Percentiles rank a stretch among this genome's conserved stretches.
Conservation (phyloP, 1,140 invertebrate species). For the Drosophila ogumai region DNA sequence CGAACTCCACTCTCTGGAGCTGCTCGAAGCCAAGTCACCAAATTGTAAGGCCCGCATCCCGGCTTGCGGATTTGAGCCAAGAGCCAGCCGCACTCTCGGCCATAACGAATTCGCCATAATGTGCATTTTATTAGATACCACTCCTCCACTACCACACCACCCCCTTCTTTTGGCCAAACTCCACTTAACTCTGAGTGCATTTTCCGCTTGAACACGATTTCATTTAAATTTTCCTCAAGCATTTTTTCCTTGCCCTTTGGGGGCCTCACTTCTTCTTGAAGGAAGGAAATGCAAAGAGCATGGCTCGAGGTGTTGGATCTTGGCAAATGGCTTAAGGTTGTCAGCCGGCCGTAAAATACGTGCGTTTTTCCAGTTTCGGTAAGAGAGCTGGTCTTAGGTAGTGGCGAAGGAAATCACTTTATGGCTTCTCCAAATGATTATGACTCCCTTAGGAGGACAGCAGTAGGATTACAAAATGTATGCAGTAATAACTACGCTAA, state of each 20-base stretch:
- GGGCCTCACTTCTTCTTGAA: slow-evolving; percentile 25
- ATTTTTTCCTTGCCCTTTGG: slow-evolving; percentile 66
- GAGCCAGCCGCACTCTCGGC: slow-evolving; percentile 43
- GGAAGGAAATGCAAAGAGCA: slow-evolving; percentile 57
- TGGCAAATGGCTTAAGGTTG: slow-evolving; percentile 55
- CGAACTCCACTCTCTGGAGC: slow-evolving; percentile 5
- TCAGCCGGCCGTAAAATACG: slow-evolving; percentile 34
- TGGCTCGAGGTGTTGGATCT: slow-evolving; percentile 54
- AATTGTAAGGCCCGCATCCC: slow-evolving; percentile 53
- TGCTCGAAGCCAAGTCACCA: slow-evolving; percentile 39
- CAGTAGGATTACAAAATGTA: not conserved
- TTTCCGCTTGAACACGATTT: slow-evolving; percentile 80
- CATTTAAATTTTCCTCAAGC: slow-evolving; percentile 71
- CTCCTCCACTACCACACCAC: slow-evolving; percentile 1
- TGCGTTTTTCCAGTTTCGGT: slow-evolving; percentile 12
- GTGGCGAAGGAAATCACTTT: slow-evolving; percentile 3
- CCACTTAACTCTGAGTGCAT: slow-evolving; percentile 64
- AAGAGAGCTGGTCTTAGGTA: slow-evolving; percentile 3
- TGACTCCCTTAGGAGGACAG: not conserved
- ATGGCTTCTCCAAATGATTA: not conserved
- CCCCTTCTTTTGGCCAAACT: slow-evolving; percentile 11
- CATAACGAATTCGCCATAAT: slow-evolving; percentile 79
- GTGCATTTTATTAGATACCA: slow-evolving; percentile 73
- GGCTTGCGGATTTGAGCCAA: slow-evolving; percentile 14
- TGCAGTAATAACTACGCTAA: not conserved